phyloP scores from a whole-genome alignment of 2,888 invertebrate species.

The Opisthograptis luteolata region DNA sequence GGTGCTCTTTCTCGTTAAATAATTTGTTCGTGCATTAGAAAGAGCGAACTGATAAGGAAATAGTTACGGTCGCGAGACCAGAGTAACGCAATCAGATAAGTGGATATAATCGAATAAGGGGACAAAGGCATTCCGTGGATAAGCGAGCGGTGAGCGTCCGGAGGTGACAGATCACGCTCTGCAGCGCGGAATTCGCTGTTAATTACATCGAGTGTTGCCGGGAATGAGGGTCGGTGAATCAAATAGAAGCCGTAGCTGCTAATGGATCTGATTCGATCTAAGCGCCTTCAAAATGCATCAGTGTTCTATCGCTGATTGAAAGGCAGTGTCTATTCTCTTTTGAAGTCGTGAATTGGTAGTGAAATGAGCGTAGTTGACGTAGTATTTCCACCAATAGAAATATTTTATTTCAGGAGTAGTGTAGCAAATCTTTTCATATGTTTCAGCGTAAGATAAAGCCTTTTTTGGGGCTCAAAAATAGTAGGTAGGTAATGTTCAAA shows the following conservation, averaged over 20 bases:
- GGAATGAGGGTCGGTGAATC: not conserved
- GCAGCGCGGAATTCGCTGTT: slow-evolving; percentile 54
- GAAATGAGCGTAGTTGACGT: too few species aligned
- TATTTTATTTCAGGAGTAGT: too few species aligned
- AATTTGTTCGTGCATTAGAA: slow-evolving; percentile 33
- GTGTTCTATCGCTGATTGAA: too few species aligned
- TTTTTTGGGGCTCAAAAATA: too few species aligned
- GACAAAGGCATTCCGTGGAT: slow-evolving; percentile 25
- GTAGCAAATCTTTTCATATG: too few species aligned
- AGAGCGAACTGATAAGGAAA: slow-evolving; percentile 25
- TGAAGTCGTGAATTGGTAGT: too few species aligned
- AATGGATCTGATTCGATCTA: slow-evolving; percentile 14
- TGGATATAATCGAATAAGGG: slow-evolving; percentile 29
- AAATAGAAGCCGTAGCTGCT: too few species aligned
- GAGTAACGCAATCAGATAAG: slow-evolving; percentile 30
- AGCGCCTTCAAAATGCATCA: slow-evolving; percentile 1
- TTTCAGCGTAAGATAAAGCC: too few species aligned
- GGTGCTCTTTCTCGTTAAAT: slow-evolving; percentile 40
- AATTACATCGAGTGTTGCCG: slow-evolving; percentile 54
- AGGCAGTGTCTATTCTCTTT: too few species aligned
- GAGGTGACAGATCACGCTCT: slow-evolving; percentile 44
- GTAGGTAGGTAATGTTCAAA: too few species aligned
- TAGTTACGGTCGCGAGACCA: slow-evolving; percentile 21
- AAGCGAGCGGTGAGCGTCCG: slow-evolving; percentile 3
- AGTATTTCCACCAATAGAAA: too few species aligned